These are phyloP conservation scores for Sminthurinus signatus DNA, from an alignment of 1,140 invertebrate genomes.

Conservation along the genomic window DNA sequence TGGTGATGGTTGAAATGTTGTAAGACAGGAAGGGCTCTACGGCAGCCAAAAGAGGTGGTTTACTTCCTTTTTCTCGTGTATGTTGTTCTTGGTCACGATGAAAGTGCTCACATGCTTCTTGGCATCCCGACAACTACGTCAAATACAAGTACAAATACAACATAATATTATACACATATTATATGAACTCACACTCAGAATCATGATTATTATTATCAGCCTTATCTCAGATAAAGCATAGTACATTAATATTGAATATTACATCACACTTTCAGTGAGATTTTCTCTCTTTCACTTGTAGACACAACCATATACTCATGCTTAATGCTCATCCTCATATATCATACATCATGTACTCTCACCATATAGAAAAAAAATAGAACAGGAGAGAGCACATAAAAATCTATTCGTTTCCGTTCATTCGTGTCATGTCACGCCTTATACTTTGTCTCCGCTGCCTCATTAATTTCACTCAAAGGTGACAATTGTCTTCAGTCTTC, in stretches of 20 bases:
- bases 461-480: slow-evolving; percentile 33
- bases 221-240: no score
- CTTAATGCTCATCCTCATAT: no score
- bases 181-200: no score
- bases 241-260: no score
- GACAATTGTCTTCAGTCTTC: slow-evolving; percentile 34
- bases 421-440: background rate
- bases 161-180: background rate
- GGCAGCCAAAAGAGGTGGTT: background rate
- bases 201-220: no score
- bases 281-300: no score
- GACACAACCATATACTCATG: no score
- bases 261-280: no score
- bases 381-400: slow-evolving; percentile 10
- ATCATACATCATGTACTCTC: background rate
- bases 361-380: slow-evolving; percentile 14
- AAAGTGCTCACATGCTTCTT: slow-evolving; percentile 25
- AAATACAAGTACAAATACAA: background rate
- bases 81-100: background rate
- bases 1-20: slow-evolving; percentile 2
- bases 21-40: slow-evolving; percentile 7
- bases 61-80: background rate
- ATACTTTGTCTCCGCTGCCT: slow-evolving; percentile 4
- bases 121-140: slow-evolving; percentile 27
- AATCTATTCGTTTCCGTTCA: background rate